Base-by-base conservation (phyloP, 1,140 invertebrate genomes). In the Heliconius nattereri region DNA sequence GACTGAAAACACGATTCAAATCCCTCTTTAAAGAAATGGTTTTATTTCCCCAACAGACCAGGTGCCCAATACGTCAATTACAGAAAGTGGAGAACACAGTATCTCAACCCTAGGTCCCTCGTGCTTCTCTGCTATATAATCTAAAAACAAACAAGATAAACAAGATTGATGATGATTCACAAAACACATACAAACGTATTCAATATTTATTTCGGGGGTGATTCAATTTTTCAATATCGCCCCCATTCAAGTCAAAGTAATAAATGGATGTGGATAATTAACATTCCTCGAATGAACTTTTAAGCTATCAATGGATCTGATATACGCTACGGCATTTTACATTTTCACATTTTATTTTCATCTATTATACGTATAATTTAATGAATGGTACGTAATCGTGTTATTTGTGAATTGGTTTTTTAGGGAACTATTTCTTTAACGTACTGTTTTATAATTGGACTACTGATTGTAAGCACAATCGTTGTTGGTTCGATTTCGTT, bases 251-350 rank as follows among this genome's bases (percentile, higher is more conserved):
- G 60, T 66, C 60, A 66, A 66, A 66, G 60, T 66, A 26, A 66
- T 26, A 66, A 66, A 66, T 66, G 60, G 60, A 9, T 26, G n/a
- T 57, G 60, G 20, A 66, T 66, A 66, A 66, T 66, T 29, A 66
- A 66, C 60, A 66, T 66, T 29, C 13, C 60, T 29, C 60, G 23
- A 66, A 66, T 66, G 60, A 66, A 66, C 60, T 66, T 66, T 66
- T 66, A 26, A 26, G 60, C 23, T 66, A 26, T 66, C 60, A 29
- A 66, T 5, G 23, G 23, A 26, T 57, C 60, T 29, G 60, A 26
- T 66, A n/a, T 29, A 16, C 57, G 57, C 23, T 16, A 9, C 57
- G 20, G n/a, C n/a, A 23, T 57, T 66, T 13, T 66, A 66, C 8
- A n/a, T 23, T 23, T 26, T 11, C 8, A 60, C 23, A 16, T 13